Percentiles rank a stretch among this genome's conserved stretches.
Conservation (phyloP, 2,888 invertebrate species). For the Tipula vernalis region DNA sequence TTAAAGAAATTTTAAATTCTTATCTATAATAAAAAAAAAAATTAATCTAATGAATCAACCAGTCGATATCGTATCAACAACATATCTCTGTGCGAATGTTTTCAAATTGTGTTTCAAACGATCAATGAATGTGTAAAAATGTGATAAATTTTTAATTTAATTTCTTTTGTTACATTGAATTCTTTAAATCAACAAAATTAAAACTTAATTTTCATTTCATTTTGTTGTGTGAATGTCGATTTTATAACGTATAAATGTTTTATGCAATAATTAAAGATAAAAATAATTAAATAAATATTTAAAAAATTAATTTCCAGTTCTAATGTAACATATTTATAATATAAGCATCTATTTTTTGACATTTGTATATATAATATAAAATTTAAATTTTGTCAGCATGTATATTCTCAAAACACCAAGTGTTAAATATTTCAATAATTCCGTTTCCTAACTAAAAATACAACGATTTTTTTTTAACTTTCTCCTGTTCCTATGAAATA, state of each 20-base stretch:
- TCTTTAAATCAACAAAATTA: neutral
- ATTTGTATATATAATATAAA: neutral
- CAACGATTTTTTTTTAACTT: too few species aligned
- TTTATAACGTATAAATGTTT: neutral
- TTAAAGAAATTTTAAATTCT: slow-evolving; percentile 13
- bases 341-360: neutral
- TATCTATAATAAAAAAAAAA: slow-evolving; percentile 15
- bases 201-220: neutral
- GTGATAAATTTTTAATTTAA: neutral
- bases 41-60: slow-evolving; percentile 23
- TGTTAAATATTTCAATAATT: neutral
- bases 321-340: neutral
- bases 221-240: neutral
- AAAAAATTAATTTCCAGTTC: neutral
- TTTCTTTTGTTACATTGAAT: neutral
- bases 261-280: neutral
- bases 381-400: neutral
- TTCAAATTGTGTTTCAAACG: neutral
- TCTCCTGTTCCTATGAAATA: too few species aligned
- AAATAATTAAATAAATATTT: neutral
- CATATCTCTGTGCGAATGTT: slow-evolving; percentile 32
- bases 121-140: neutral
- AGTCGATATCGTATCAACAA: slow-evolving; percentile 37
- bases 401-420: neutral
- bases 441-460: neutral